phyloP scores from a whole-genome alignment of 2,888 invertebrate genomes.

The Hermaeophaga mercurialis region DNA sequence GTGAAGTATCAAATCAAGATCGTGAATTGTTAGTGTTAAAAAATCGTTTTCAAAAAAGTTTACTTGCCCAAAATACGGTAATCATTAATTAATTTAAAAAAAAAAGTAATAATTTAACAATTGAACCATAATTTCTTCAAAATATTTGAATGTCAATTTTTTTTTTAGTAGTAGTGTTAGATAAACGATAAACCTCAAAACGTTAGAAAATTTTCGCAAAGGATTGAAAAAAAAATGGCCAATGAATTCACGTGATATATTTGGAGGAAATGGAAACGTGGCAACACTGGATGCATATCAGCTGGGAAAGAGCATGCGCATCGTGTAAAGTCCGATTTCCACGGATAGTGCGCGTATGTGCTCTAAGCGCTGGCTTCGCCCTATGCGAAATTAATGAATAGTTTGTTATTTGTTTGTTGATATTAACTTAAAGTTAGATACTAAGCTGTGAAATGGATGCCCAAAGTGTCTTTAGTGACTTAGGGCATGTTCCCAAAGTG shows the following conservation, averaged over 20 bases:
- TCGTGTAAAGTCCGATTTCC: slow-evolving; percentile 32
- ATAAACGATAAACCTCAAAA: too few species aligned
- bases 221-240: background rate
- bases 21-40: too few species aligned
- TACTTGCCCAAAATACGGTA: too few species aligned
- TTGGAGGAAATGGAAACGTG: background rate
- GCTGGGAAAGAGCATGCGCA: slow-evolving; percentile 39
- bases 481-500: slow-evolving; percentile 34
- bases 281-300: slow-evolving; percentile 25
- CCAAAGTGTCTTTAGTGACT: slow-evolving; percentile 35
- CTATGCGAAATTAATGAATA: slow-evolving; percentile 49
- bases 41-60: too few species aligned
- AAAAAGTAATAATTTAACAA: too few species aligned
- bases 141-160: too few species aligned
- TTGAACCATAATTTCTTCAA: too few species aligned
- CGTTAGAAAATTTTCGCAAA: background rate
- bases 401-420: slow-evolving; percentile 54
- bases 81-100: too few species aligned
- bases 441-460: slow-evolving; percentile 44
- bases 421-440: slow-evolving; percentile 54
- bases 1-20: too few species aligned
- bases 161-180: too few species aligned
- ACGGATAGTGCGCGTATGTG: slow-evolving; percentile 52
- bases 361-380: slow-evolving; percentile 43
- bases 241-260: background rate